Conservation (phyloP, 2,113 vertebrate species). For the Dromiciops gliroides region DNA sequence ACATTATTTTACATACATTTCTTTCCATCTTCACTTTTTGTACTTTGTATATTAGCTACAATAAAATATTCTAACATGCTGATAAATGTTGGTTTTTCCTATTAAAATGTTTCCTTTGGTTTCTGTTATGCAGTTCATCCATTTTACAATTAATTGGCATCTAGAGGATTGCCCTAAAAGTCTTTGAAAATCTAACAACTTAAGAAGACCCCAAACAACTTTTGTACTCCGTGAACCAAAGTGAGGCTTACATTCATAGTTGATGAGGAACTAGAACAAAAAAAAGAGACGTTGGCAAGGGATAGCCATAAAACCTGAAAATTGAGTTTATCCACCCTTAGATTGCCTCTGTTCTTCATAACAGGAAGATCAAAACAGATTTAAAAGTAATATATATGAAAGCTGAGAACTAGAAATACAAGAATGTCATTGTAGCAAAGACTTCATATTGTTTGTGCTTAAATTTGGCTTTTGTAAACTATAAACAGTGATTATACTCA, state of each 20-base stretch:
- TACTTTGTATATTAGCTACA: background rate
- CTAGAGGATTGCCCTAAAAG: background rate
- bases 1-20: background rate
- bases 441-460: background rate
- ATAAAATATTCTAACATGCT: background rate
- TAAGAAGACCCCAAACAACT: background rate
- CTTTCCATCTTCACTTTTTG: background rate
- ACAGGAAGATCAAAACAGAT: background rate
- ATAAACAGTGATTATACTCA: background rate
- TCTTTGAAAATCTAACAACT: background rate
- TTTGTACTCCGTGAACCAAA: background rate
- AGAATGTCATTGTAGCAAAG: background rate
- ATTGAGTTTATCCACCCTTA: background rate
- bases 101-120: background rate
- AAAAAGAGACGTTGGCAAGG: background rate
- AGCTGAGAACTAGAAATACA: background rate
- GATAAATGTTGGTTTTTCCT: background rate
- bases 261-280: background rate
- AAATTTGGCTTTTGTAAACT: background rate
- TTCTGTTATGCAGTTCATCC: background rate
- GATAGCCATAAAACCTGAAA: background rate
- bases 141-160: background rate
- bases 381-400: background rate
- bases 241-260: background rate
- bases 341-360: background rate